Base-by-base conservation (phyloP, 2,113 vertebrate genomes). In the Dolichallabes microphthalmus region DNA sequence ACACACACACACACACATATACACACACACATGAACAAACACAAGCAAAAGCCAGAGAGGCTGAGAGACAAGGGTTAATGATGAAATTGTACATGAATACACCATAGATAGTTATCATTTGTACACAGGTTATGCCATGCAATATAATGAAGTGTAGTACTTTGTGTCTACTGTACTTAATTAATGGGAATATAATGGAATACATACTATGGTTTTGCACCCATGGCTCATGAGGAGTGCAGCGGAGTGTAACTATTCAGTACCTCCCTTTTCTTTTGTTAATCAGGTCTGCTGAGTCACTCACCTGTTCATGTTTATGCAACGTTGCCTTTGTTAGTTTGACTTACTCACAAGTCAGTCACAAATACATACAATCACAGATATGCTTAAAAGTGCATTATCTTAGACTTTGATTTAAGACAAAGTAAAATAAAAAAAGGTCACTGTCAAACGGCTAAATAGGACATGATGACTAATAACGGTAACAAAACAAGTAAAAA, bases 41-140 rank as follows among this genome's bases (percentile, higher is more conserved):
- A 60, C 13, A 87, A 88, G 80, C 73, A 83, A 83, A 82, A 79
- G 80, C 84, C 64, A 80, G 85, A 85, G 87, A 86, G 83, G 85
- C 57, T 68, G 83, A 64, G 17, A 74, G 30, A 53, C 68, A 77
- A 55, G 74, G 77, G 91, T 91, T 93, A 94, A 91, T 91, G 90
- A 88, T 88, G 87, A 92, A 91, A 89, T 87, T 87, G 83, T 86
- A 93, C 88, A 89, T 91, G 89, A 90, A 85, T 92, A 94, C 90
- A 92, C 87, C 84, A 91, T 91, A 92, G 88, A 89, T 91, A 35
- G 32, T 35, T 2, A 35, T 88, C 92, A 84, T 85, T 75, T 89
- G 90, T 91, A 94, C 90, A 91, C 92, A 91, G 91, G 90, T 94
- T 92, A 92, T 89, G 87, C 89, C 94, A 95, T 95, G 94, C 94